These are phyloP conservation scores for Liodrosophila aerea DNA, from an alignment of 2,888 invertebrate species.

Conservation along the genomic window DNA sequence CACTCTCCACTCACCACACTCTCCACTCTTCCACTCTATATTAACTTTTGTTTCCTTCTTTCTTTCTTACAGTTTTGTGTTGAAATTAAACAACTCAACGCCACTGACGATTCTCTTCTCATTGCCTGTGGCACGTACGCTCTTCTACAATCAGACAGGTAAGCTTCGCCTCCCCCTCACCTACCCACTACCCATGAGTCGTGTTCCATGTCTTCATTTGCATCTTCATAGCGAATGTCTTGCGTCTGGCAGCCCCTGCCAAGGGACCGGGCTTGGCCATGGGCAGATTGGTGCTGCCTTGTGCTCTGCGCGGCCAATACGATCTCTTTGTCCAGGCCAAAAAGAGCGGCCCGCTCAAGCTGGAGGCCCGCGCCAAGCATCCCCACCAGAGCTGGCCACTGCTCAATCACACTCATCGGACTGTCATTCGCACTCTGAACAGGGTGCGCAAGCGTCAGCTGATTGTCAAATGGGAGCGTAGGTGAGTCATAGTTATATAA, in stretches of 20 bases:
- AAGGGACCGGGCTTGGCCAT: slow-evolving; percentile 36
- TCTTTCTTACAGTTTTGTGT: slow-evolving; percentile 77
- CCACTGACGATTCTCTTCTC: slow-evolving; percentile 81
- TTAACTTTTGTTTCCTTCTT: slow-evolving; percentile 3
- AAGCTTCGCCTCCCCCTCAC: slow-evolving; percentile 36
- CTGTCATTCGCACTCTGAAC: slow-evolving; percentile 81
- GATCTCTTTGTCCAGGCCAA: slow-evolving; percentile 80
- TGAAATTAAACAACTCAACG: slow-evolving; percentile 79
- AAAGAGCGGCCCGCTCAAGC: slow-evolving; percentile 76
- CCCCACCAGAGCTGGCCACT: slow-evolving; percentile 81
- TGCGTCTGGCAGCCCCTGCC: slow-evolving; percentile 64
- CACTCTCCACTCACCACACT: background rate
- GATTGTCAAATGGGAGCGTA: slow-evolving; percentile 81
- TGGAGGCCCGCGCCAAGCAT: slow-evolving; percentile 79
- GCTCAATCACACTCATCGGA: slow-evolving; percentile 80
- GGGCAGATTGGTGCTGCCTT: slow-evolving; percentile 77
- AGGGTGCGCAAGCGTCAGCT: slow-evolving; percentile 82
- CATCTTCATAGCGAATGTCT: slow-evolving; percentile 72
- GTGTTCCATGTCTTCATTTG: slow-evolving; percentile 9
- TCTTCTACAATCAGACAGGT: slow-evolving; percentile 82
- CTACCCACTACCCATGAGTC: background rate
- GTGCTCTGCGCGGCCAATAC: slow-evolving; percentile 81
- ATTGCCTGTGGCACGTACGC: slow-evolving; percentile 78
- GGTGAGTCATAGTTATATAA: slow-evolving; percentile 42
- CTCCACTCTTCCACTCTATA: slow-evolving; percentile 6